Conservation (phyloP, 2,113 vertebrate species). For the Varanus komodoensis region DNA sequence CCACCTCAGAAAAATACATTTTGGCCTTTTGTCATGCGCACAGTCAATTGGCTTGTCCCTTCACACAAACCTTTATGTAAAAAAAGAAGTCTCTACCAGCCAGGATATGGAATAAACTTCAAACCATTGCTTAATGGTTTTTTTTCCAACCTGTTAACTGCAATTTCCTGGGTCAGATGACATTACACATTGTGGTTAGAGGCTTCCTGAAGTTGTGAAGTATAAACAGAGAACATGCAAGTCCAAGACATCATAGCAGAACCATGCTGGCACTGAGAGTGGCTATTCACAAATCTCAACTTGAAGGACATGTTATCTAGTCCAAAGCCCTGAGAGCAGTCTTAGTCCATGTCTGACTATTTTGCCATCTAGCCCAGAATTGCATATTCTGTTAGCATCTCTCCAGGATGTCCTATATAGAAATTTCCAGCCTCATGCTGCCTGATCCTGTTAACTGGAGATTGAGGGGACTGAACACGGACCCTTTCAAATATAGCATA, state of each 20-base stretch:
- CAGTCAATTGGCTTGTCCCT: neutral
- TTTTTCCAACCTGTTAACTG: neutral
- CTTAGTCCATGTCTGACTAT: too few relatives aligned
- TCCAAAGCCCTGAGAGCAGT: neutral
- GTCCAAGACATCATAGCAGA: neutral
- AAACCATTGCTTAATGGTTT: neutral
- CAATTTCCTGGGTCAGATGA: neutral
- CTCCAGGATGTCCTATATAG: too few relatives aligned
- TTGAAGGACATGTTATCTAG: neutral
- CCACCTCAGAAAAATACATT: neutral
- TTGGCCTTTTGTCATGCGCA: too few relatives aligned
- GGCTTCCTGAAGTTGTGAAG: too few relatives aligned
- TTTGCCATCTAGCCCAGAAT: too few relatives aligned
- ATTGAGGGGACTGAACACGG: neutral
- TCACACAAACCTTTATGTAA: neutral
- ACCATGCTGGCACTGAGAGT: neutral
- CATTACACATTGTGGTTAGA: neutral
- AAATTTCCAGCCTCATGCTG: too few relatives aligned
- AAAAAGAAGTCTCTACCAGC: neutral
- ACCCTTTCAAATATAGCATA: neutral
- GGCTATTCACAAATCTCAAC: neutral
- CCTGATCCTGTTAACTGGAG: neutral
- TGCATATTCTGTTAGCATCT: too few relatives aligned
- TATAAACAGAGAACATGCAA: too few relatives aligned
- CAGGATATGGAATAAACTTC: neutral